Evolutionary conservation across 1,140 invertebrate species (phyloP).

Genomic region (Drosophila burlai): DNA sequence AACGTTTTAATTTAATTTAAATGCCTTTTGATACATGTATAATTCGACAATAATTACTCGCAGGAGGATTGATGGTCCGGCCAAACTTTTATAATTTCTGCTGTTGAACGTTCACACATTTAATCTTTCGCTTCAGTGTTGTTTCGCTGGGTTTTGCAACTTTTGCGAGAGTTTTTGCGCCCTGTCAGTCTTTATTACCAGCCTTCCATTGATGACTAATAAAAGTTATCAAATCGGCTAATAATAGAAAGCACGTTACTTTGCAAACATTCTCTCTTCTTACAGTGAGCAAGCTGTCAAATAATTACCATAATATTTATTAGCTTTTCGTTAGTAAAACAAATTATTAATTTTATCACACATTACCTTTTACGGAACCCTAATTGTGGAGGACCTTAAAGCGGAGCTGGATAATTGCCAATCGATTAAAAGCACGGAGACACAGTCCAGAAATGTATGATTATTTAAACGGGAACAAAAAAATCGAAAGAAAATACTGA

Average conservation of each 20-base stretch:
- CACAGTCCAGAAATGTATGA: background rate
- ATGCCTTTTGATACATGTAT: conserved; percentile 29
- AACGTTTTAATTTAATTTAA: conserved; percentile 43
- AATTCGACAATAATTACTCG: conserved; percentile 6
- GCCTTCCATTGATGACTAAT: conserved; percentile 30
- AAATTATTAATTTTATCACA: conserved; percentile 31
- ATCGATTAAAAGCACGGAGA: background rate
- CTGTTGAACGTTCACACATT: conserved; percentile 25
- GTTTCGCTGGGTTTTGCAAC: conserved; percentile 6
- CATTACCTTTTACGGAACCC: background rate
- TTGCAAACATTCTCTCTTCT: conserved; percentile 31
- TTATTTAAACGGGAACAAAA: conserved; percentile 10
- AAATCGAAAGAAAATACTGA: conserved; percentile 6
- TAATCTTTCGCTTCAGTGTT: conserved; percentile 19
- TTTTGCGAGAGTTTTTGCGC: conserved; percentile 3
- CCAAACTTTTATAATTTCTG: background rate
- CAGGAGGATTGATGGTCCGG: background rate
- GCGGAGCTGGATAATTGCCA: conserved; percentile 4
- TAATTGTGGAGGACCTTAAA: too few species aligned
- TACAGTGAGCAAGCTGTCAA: conserved; percentile 43
- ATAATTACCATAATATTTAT: conserved; percentile 60
- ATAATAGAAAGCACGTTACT: conserved; percentile 66
- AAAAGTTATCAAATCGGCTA: conserved; percentile 49
- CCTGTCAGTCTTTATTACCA: conserved; percentile 17
- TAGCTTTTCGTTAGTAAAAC: conserved; percentile 10